phyloP scores from a whole-genome alignment of 2,797 vertebrate species.

The Arrhamphus sclerolepis region DNA sequence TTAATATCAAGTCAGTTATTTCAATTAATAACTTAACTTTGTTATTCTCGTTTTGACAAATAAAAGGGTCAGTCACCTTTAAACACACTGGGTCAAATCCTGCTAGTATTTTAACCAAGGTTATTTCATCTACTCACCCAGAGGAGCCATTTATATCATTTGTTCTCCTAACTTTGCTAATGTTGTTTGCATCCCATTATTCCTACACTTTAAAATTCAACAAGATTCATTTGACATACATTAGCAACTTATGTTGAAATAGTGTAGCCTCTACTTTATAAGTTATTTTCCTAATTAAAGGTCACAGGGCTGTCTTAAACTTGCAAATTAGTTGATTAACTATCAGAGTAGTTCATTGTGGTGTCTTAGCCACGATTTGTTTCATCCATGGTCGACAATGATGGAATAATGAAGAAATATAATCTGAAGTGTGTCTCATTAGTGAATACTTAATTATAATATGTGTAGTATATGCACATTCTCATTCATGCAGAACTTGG shows the following conservation, averaged over 20 bases:
- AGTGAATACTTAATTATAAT: neutral
- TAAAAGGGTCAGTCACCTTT: no score
- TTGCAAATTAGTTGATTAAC: neutral
- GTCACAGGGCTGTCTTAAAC: no score
- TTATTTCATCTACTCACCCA: neutral
- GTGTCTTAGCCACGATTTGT: no score
- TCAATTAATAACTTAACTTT: neutral
- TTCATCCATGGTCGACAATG: neutral
- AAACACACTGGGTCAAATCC: neutral
- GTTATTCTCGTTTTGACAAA: no score
- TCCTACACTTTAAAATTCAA: no score
- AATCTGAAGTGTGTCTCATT: neutral
- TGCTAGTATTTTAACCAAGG: no score
- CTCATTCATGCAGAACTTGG: slow-evolving; percentile 4
- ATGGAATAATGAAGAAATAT: slow-evolving; percentile 6
- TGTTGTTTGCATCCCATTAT: no score
- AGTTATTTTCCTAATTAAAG: neutral
- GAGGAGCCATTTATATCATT: no score
- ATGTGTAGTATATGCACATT: neutral
- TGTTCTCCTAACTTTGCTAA: no score
- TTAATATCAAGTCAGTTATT: neutral
- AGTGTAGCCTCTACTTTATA: no score
- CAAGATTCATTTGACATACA: no score
- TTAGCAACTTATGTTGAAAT: neutral
- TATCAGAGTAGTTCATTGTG: neutral